Conservation (phyloP, 2,888 invertebrate species). For the Perithous albicinctus region DNA sequence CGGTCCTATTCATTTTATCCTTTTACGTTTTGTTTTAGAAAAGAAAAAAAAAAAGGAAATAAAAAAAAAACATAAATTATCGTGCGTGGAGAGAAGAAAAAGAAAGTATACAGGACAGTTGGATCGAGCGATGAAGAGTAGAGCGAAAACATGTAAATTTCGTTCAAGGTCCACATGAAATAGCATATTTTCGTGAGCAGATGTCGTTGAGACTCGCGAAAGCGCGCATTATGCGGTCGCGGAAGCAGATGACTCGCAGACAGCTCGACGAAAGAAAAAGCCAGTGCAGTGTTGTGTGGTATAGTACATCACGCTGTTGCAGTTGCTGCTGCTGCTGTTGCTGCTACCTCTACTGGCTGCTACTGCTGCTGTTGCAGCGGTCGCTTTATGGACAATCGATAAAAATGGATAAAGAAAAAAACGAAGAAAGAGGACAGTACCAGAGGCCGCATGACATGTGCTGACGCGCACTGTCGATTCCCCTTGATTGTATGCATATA, state of each 20-base stretch:
- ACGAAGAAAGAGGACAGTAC: conserved; percentile 47
- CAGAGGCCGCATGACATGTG: conserved; percentile 32
- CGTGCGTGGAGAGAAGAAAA: conserved; percentile 9
- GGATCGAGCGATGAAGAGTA: conserved; percentile 3
- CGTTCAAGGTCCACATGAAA: conserved; percentile 22
- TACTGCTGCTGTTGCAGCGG: conserved; percentile 33
- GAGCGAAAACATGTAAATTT: conserved; percentile 28
- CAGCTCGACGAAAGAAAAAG: conserved; percentile 57
- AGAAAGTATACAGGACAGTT: conserved; percentile 19
- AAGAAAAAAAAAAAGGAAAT: too few relatives aligned
- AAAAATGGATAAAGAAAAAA: conserved; percentile 58
- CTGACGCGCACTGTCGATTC: conserved; percentile 63
- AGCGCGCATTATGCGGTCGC: conserved; percentile 64
- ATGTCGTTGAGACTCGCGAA: conserved; percentile 50
- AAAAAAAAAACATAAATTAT: conserved; percentile 14
- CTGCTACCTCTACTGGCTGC: conserved; percentile 33
- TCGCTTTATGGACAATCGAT: conserved; percentile 59
- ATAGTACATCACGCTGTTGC: conserved; percentile 54
- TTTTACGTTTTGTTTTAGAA: not conserved
- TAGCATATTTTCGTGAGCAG: conserved; percentile 42
- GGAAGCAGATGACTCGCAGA: conserved; percentile 74
- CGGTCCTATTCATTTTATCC: conserved; percentile 21
- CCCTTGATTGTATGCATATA: conserved; percentile 37
- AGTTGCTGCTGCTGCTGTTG: conserved; percentile 43
- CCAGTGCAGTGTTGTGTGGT: conserved; percentile 39